Conservation (phyloP, 2,797 vertebrate genomes). For the Todus mexicanus region DNA sequence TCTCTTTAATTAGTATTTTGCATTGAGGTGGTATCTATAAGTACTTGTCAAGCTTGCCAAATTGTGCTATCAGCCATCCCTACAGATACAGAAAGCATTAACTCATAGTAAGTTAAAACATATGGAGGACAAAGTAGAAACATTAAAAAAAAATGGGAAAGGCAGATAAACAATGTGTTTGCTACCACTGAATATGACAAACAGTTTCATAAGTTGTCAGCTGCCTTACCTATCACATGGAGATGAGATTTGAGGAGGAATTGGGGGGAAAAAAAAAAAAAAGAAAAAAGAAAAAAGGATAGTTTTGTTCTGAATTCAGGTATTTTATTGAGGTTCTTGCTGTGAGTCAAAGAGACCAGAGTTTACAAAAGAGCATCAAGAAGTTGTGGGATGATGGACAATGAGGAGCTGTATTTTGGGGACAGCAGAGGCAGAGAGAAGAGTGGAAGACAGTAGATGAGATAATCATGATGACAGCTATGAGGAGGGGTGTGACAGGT, state of each 20-base stretch:
- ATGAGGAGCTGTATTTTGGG: background rate
- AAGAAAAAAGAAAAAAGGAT: background rate
- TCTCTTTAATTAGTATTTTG: background rate
- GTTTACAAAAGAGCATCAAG: background rate
- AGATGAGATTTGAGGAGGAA: background rate
- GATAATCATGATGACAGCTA: background rate
- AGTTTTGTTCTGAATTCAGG: background rate
- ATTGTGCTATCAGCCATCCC: background rate
- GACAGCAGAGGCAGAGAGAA: constrained; percentile 16
- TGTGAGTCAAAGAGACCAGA: background rate
- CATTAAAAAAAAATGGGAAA: background rate
- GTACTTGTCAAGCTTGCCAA: background rate
- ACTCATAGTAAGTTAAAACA: background rate
- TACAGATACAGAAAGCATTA: background rate
- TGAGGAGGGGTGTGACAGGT: background rate
- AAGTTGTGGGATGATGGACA: background rate
- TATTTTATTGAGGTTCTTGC: background rate
- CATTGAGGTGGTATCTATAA: background rate
- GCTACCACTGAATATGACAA: background rate
- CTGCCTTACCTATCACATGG: background rate
- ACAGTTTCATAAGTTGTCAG: background rate
- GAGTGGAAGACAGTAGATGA: background rate
- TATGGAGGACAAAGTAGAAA: background rate
- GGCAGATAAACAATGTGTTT: background rate
- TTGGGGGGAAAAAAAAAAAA: no score